phyloP scores from a whole-genome alignment of 2,113 vertebrate genomes.

The Rhinolophus ferrumequinum region DNA sequence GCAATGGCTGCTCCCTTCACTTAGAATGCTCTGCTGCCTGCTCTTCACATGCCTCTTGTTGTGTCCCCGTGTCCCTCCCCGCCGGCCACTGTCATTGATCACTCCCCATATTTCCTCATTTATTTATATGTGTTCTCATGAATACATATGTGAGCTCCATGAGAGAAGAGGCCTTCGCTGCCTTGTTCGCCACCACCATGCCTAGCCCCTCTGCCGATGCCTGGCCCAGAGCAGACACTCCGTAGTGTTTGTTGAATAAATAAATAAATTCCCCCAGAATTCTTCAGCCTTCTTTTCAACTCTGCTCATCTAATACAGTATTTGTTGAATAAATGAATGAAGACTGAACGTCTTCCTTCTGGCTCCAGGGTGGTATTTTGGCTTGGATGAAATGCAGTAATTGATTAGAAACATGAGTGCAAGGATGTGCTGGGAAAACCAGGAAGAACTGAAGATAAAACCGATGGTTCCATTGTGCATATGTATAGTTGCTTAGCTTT shows the following conservation, averaged over 20 bases:
- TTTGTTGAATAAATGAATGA: neutral
- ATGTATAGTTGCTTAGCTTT: neutral
- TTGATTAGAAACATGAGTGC: neutral
- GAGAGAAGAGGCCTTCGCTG: neutral
- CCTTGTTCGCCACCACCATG: neutral
- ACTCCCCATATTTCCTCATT: neutral
- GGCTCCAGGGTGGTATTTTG: neutral
- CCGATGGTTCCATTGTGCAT: neutral
- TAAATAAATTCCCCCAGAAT: neutral
- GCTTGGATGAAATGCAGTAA: neutral
- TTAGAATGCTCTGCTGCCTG: neutral
- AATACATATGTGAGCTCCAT: neutral
- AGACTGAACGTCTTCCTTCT: neutral
- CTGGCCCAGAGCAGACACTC: neutral
- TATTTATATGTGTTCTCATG: neutral
- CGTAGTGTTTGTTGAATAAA: neutral
- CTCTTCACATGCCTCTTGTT: neutral
- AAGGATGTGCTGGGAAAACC: neutral
- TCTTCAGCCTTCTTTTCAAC: neutral
- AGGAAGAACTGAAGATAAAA: slow-evolving; percentile 21
- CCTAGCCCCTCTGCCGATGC: neutral
- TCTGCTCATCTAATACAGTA: neutral
- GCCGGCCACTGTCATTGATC: neutral
- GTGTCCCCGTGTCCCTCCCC: neutral
- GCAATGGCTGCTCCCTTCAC: neutral